phyloP scores from a whole-genome alignment of 2,888 invertebrate species.

The Lissonota sp. region DNA sequence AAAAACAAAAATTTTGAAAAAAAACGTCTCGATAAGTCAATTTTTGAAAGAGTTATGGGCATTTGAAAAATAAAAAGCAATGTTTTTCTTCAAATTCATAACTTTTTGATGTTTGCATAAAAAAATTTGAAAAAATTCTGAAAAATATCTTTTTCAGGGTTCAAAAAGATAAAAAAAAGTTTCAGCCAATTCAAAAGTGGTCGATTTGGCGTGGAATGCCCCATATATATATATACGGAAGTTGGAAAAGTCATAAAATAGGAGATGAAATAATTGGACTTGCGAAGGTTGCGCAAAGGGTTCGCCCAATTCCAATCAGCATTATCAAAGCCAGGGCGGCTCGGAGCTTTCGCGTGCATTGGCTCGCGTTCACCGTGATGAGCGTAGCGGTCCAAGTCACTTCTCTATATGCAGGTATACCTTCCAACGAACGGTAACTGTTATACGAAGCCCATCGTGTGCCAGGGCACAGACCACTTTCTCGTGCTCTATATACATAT shows the following conservation, averaged over 20 bases:
- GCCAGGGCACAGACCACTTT: constrained; percentile 36
- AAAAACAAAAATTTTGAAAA: too few relatives aligned
- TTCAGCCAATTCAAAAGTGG: too few relatives aligned
- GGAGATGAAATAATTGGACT: constrained; percentile 73
- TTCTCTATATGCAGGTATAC: constrained; percentile 20
- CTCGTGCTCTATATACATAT: constrained; percentile 16
- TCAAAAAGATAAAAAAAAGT: too few relatives aligned
- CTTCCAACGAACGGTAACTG: constrained; percentile 42
- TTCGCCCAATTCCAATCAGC: constrained; percentile 77
- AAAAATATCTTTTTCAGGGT: too few relatives aligned
- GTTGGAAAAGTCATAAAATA: constrained; percentile 65
- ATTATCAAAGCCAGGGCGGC: constrained; percentile 76
- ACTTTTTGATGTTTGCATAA: too few relatives aligned
- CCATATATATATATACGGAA: too few relatives aligned
- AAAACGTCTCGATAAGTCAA: too few relatives aligned
- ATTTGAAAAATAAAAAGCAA: too few relatives aligned
- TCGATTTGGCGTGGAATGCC: too few relatives aligned
- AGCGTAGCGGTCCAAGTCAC: constrained; percentile 64
- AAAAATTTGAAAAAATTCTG: too few relatives aligned
- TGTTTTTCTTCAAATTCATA: too few relatives aligned
- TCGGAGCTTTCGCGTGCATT: constrained; percentile 45
- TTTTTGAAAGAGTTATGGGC: too few relatives aligned
- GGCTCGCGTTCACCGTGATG: constrained; percentile 66
- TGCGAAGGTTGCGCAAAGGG: constrained; percentile 59
- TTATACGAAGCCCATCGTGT: constrained; percentile 44